These are phyloP conservation scores for Philotrypesis tridentata DNA, from an alignment of 1,140 invertebrate species.

Conservation along the genomic window DNA sequence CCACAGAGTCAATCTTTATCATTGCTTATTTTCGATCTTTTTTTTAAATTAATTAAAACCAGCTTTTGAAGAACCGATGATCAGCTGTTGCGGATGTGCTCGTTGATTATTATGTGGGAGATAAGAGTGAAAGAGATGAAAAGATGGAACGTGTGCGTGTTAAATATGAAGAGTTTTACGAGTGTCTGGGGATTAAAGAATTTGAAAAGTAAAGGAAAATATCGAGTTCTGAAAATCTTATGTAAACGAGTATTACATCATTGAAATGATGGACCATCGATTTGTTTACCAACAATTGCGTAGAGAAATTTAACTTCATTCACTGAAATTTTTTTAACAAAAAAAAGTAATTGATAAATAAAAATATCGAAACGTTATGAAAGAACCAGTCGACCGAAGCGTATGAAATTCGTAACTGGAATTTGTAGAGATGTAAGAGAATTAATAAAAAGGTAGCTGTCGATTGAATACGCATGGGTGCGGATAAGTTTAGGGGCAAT, in stretches of 20 bases:
- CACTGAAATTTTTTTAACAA: constrained; percentile 31
- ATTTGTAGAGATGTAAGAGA: constrained; percentile 21
- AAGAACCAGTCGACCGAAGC: constrained; percentile 21
- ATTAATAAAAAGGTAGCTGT: constrained; percentile 16
- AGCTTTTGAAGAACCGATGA: constrained; percentile 20
- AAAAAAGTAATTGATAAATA: too few relatives aligned
- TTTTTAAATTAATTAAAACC: constrained; percentile 13
- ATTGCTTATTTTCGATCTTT: constrained; percentile 8
- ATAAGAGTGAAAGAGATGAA: constrained; percentile 36
- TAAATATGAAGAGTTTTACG: constrained; percentile 45
- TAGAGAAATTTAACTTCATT: constrained; percentile 39
- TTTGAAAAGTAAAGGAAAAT: constrained; percentile 33
- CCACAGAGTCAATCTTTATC: constrained; percentile 4
- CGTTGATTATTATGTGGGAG: constrained; percentile 33
- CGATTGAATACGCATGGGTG: constrained; percentile 38
- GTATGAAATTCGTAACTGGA: constrained; percentile 35
- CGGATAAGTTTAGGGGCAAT: constrained; percentile 46
- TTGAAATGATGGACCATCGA: constrained; percentile 44
- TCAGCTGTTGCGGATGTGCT: constrained; percentile 35
- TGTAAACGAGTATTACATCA: constrained; percentile 42
- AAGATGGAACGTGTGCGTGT: constrained; percentile 35
- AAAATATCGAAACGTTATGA: constrained; percentile 19
- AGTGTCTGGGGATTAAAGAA: constrained; percentile 36
- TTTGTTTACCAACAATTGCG: constrained; percentile 41
- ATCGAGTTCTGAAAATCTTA: constrained; percentile 25